Evolutionary conservation across 2,888 invertebrate genomes (phyloP).

Genomic region (Brachypalpus laphriformis): DNA sequence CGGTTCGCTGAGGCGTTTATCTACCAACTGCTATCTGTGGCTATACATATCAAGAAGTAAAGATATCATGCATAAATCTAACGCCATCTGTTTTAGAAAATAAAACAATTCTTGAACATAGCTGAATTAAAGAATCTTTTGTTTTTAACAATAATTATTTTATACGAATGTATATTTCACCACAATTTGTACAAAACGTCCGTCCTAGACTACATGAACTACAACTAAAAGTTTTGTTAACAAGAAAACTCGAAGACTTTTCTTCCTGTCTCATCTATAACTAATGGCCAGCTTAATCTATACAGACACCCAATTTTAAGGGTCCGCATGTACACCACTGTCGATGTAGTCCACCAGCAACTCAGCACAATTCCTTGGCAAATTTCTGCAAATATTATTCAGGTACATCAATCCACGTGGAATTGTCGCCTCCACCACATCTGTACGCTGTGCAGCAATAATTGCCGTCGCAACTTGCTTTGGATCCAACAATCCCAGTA

Average conservation of each 20-base stretch:
- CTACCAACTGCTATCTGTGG: no score
- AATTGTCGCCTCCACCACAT: conserved; percentile 86
- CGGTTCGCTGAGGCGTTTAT: no score
- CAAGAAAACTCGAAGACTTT: background rate
- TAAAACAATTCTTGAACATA: background rate
- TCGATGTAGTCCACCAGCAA: conserved; percentile 87
- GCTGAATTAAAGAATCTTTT: background rate
- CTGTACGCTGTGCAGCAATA: conserved; percentile 87
- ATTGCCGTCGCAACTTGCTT: conserved; percentile 87
- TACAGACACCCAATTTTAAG: conserved; percentile 44
- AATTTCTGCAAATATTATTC: conserved; percentile 85
- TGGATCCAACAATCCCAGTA: conserved; percentile 87
- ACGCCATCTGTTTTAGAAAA: background rate
- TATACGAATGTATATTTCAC: conserved; percentile 41
- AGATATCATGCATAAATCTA: no score
- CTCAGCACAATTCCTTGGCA: conserved; percentile 84
- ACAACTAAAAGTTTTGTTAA: background rate
- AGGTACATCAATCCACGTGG: conserved; percentile 85
- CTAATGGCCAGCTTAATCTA: conserved; percentile 48
- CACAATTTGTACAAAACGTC: conserved; percentile 29
- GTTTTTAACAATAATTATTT: background rate
- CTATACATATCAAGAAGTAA: no score
- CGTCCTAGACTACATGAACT: conserved; percentile 5
- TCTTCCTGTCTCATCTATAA: background rate
- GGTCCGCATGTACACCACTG: conserved; percentile 86